These are phyloP conservation scores for Xanthostigma xanthostigma DNA, from an alignment of 2,888 invertebrate genomes.

Conservation along the genomic window DNA sequence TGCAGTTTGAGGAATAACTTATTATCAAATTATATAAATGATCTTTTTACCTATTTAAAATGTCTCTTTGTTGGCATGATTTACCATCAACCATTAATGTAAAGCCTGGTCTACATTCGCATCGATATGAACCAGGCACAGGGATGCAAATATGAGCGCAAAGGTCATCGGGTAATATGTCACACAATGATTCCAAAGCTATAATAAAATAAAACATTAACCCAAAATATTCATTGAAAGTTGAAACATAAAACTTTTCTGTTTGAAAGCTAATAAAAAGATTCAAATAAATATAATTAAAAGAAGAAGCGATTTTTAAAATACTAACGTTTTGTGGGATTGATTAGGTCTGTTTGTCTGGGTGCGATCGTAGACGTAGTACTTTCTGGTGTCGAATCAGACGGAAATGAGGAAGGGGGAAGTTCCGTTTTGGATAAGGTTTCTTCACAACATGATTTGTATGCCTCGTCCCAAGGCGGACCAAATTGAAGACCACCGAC, in stretches of 20 bases:
- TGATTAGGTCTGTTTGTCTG: conserved; percentile 5
- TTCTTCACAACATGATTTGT: conserved; percentile 42
- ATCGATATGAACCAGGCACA: conserved; percentile 51
- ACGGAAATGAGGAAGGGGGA: conserved; percentile 11
- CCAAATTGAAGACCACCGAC: conserved; percentile 38
- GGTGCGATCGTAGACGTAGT: conserved; percentile 10
- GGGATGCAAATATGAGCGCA: conserved; percentile 71
- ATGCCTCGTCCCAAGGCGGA: conserved; percentile 42
- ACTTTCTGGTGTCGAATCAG: conserved; percentile 6
- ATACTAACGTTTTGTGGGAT: conserved; percentile 5
- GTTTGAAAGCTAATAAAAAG: not conserved
- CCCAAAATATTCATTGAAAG: too few species aligned
- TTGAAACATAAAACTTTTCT: too few species aligned
- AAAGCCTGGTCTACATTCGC: conserved; percentile 54
- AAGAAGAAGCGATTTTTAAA: not conserved
- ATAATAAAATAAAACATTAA: not conserved
- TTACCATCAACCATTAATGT: conserved; percentile 52
- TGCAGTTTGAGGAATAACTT: not conserved
- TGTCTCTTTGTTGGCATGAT: conserved; percentile 41
- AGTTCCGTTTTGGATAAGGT: conserved; percentile 15
- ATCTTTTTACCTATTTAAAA: conserved; percentile 3
- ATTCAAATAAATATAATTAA: not conserved
- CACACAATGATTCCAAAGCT: conserved; percentile 38
- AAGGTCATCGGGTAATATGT: conserved; percentile 36
- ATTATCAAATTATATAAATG: too few species aligned